Evolutionary conservation across 2,888 invertebrate species (phyloP).

Genomic region (Macrophya annulata): DNA sequence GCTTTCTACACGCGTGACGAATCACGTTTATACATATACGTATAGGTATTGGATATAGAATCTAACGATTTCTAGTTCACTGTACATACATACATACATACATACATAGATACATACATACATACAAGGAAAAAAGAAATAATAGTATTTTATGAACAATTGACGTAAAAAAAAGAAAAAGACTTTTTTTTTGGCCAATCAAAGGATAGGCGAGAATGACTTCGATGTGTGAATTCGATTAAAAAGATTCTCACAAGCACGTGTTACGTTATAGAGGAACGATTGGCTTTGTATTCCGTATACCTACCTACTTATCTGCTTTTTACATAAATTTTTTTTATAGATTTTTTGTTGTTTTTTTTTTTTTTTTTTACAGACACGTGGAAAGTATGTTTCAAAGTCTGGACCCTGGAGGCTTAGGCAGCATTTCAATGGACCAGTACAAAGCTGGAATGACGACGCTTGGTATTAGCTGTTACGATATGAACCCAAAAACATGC

Average conservation of each 20-base stretch:
- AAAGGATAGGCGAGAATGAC: not conserved
- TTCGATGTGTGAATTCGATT: slow-evolving; percentile 29
- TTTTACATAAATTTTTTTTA: not conserved
- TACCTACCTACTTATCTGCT: not conserved
- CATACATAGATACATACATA: no score
- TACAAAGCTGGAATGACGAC: slow-evolving; percentile 70
- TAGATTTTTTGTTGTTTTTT: no score
- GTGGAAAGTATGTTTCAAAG: slow-evolving; percentile 71
- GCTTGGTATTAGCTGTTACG: slow-evolving; percentile 67
- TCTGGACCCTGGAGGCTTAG: slow-evolving; percentile 67
- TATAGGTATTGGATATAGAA: not conserved
- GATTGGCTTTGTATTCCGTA: slow-evolving; percentile 12
- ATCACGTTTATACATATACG: slow-evolving; percentile 26
- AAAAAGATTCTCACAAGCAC: slow-evolving; percentile 18
- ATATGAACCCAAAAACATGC: slow-evolving; percentile 65
- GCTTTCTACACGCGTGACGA: slow-evolving; percentile 34
- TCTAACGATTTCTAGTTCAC: not conserved
- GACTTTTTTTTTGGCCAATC: not conserved
- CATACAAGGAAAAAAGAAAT: not conserved
- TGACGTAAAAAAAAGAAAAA: no score
- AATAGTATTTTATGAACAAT: no score
- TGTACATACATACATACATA: not conserved
- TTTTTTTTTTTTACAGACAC: slow-evolving; percentile 65
- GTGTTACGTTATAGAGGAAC: not conserved
- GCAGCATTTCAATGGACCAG: slow-evolving; percentile 67